A percentile compares a stretch with the other conserved stretches of the same genome.
Evolutionary conservation across 2,113 vertebrate genomes (phyloP).

Genomic region (Erythrolamprus reginae): DNA sequence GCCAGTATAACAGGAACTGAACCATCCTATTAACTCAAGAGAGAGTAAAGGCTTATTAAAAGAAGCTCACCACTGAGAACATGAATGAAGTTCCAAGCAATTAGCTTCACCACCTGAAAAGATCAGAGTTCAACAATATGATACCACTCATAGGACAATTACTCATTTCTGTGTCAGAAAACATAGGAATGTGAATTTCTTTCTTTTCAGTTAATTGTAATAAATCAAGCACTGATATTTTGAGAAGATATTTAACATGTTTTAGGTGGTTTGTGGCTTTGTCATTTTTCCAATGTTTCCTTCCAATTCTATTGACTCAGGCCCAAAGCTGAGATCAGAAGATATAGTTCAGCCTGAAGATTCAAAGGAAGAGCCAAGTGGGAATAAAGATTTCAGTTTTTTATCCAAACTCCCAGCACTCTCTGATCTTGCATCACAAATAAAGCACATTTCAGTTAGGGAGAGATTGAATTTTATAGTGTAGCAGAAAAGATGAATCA

Average conservation of each 20-base stretch:
- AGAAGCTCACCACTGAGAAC: background rate
- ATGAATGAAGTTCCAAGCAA: background rate
- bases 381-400: slow-evolving; percentile 4
- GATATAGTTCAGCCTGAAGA: background rate
- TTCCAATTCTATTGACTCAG: slow-evolving; percentile 13
- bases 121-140: background rate
- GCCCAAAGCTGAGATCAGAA: background rate
- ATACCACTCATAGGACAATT: background rate
- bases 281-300: slow-evolving; percentile 16
- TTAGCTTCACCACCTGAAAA: background rate
- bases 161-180: background rate
- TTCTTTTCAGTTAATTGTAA: background rate
- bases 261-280: background rate
- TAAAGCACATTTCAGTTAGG: background rate
- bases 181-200: background rate
- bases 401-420: background rate
- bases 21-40: background rate
- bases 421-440: slow-evolving; percentile 9
- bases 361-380: background rate
- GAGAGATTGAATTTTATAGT: background rate
- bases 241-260: background rate
- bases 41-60: background rate
- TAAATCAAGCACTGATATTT: background rate
- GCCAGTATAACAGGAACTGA: background rate
- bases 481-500: background rate